Base-by-base conservation (phyloP, 2,888 invertebrate genomes). In the Lepas anatifera region DNA sequence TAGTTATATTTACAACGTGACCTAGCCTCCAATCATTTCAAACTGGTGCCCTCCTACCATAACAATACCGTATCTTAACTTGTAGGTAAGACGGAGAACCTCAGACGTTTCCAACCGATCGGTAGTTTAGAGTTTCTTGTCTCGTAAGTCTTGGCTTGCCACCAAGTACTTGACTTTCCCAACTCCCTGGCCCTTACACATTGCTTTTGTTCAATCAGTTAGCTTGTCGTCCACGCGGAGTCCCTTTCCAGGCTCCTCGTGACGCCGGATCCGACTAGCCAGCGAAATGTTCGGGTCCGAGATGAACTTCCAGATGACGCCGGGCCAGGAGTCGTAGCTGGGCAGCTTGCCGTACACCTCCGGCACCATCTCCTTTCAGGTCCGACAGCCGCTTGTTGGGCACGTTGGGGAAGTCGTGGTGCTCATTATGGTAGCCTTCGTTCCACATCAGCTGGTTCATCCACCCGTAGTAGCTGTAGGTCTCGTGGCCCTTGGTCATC, bases 381-480 rank as follows among this genome's bases (percentile, higher is more conserved):
- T 66, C 66, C 13, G n/a, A 3, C 66, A 66, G 39, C 39, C 39
- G 37, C 39, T 41, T 66, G 66, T 41, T 66, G 11, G 66, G 39
- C 39, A 66, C 39, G 66, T 41, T 66, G n/a, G 39, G 66, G 39
- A 66, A 66, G 66, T 66, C 66, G 39, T 66, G 66, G 66, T 66
- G 66, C 39, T 66, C 66, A 39, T 41, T 66, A 39, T 66, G 66
- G 39, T 66, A 66, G 39, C 66, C 66, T 39, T 66, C 39, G 66
- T 66, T 66, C 39, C 39, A 39, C 66, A 66, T 41, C n/a, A 66
- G 66, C 66, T 39, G 39, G 39, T 66, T 66, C 39, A 66, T 37
- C 37, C 66, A 66, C 39, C 66, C 66, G 66, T 66, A 66, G 39
- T 66, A 66, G 66, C 66, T 66, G 66, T 66, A 66, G 2, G 66